Percentiles rank a stretch among this genome's conserved stretches.
These are phyloP conservation scores for Erythrolamprus reginae DNA, from an alignment of 2,113 vertebrate genomes.

Conservation along the genomic window DNA sequence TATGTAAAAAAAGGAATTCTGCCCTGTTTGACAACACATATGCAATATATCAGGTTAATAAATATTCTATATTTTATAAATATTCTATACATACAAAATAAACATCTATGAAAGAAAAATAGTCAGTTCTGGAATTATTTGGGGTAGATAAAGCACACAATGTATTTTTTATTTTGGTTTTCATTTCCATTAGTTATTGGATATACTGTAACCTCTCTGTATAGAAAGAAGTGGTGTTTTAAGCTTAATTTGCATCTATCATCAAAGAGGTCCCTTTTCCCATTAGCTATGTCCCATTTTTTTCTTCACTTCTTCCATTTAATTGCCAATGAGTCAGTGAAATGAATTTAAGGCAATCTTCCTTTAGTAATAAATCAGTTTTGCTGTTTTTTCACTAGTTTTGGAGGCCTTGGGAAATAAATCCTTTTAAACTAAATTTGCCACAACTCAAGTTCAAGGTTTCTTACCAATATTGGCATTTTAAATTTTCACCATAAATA, in stretches of 20 bases:
- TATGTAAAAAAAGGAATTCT: slow-evolving; percentile 32
- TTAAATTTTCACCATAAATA: background rate
- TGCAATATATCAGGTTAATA: background rate
- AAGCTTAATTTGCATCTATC: background rate
- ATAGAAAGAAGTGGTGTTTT: background rate
- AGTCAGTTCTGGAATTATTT: background rate
- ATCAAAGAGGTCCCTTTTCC: background rate
- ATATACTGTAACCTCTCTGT: background rate
- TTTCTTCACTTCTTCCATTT: background rate
- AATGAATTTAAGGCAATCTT: slow-evolving; percentile 29
- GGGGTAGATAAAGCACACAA: background rate
- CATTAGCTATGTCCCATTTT: slow-evolving; percentile 6
- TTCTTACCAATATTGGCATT: background rate
- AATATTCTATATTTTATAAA: too few species aligned
- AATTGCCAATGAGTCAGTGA: slow-evolving; percentile 24
- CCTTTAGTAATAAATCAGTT: slow-evolving; percentile 14
- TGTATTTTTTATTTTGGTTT: background rate
- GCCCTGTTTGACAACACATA: slow-evolving; percentile 29
- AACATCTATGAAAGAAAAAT: background rate
- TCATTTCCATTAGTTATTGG: background rate
- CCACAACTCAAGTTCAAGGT: background rate
- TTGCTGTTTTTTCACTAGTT: background rate
- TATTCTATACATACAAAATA: accelerated
- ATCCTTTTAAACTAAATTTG: background rate
- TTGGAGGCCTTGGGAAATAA: background rate